Conservation (phyloP, 2,797 vertebrate genomes). For the Adelosebastes latens region DNA sequence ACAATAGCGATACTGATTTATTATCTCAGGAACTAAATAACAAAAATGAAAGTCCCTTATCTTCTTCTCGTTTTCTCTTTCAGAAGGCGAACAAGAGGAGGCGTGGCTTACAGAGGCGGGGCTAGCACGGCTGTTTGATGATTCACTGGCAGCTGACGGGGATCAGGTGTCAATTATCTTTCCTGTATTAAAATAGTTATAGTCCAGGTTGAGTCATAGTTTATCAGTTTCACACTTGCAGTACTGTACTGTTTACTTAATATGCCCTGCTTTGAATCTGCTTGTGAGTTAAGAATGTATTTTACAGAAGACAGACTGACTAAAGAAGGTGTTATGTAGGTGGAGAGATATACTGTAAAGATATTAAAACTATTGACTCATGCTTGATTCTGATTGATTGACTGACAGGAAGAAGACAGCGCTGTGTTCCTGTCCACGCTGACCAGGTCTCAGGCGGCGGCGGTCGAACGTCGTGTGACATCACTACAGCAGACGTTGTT, state of each 20-base stretch:
- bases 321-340: neutral
- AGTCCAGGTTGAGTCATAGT: neutral
- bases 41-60: neutral
- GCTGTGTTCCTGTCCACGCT: slow-evolving; percentile 90
- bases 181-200: neutral
- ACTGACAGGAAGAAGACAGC: slow-evolving; percentile 86
- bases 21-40: neutral
- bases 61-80: slow-evolving; percentile 3
- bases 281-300: neutral
- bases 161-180: slow-evolving; percentile 70
- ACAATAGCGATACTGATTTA: neutral
- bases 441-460: slow-evolving; percentile 92
- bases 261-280: neutral
- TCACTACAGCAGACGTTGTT: slow-evolving; percentile 90
- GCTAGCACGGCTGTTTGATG: slow-evolving; percentile 89
- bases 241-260: neutral
- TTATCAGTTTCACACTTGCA: slow-evolving; percentile 3
- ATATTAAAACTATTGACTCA: neutral
- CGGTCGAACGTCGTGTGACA: slow-evolving; percentile 90
- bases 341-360: neutral
- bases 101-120: slow-evolving; percentile 96
- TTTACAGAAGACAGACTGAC: neutral
- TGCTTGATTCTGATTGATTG: neutral
- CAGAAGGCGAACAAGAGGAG: slow-evolving; percentile 96
- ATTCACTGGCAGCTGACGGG: slow-evolving; percentile 70